Evolutionary conservation across 2,888 invertebrate species (phyloP).

Genomic region (Melanostoma scalare): DNA sequence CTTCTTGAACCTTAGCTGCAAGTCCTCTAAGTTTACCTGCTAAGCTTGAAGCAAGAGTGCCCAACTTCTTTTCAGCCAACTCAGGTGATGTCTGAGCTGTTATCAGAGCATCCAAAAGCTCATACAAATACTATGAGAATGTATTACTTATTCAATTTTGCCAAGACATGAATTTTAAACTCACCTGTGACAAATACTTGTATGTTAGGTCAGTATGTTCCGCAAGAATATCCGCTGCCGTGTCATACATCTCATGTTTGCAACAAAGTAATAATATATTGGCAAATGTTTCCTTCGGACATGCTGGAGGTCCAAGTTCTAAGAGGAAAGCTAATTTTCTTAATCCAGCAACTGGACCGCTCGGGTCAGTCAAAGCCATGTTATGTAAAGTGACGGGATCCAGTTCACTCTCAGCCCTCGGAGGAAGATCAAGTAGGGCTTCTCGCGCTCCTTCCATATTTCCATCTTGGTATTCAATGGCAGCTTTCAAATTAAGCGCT

Average conservation of each 20-base stretch:
- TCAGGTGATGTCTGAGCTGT: slow-evolving; percentile 98
- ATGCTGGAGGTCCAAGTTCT: slow-evolving; percentile 92
- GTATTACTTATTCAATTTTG: not conserved
- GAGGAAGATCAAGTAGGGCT: slow-evolving; percentile 94
- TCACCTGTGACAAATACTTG: slow-evolving; percentile 94
- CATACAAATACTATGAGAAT: slow-evolving; percentile 90
- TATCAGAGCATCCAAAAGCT: slow-evolving; percentile 97
- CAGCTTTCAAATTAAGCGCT: slow-evolving; percentile 98
- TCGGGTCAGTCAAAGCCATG: slow-evolving; percentile 94
- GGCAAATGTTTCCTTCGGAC: slow-evolving; percentile 98
- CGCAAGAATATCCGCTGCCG: slow-evolving; percentile 98
- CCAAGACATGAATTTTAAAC: slow-evolving; percentile 73
- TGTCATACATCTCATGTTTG: slow-evolving; percentile 98
- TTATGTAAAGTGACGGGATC: slow-evolving; percentile 99
- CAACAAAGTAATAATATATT: slow-evolving; percentile 97
- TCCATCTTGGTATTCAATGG: slow-evolving; percentile 97
- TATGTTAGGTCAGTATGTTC: slow-evolving; percentile 98
- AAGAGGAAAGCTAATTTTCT: slow-evolving; percentile 94
- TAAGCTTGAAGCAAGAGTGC: slow-evolving; percentile 95
- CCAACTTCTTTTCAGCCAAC: slow-evolving; percentile 97
- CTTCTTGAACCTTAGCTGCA: slow-evolving; percentile 97
- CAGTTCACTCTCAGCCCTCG: slow-evolving; percentile 96
- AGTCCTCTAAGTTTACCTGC: slow-evolving; percentile 94
- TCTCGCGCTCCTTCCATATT: slow-evolving; percentile 93
- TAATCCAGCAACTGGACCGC: slow-evolving; percentile 94